phyloP scores from a whole-genome alignment of 1,140 invertebrate genomes.

The Teleopsis dalmanni region DNA sequence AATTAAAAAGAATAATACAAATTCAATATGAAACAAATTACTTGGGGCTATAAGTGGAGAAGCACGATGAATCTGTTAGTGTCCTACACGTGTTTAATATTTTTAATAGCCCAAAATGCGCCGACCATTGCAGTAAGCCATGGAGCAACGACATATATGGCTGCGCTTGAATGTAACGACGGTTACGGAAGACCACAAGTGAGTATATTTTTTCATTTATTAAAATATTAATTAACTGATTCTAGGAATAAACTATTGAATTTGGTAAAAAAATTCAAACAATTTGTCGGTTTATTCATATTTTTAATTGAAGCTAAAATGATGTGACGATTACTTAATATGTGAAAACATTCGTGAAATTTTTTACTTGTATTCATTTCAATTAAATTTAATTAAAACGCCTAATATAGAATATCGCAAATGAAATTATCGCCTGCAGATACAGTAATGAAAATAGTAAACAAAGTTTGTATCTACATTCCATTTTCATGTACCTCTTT shows the following conservation, averaged over 20 bases:
- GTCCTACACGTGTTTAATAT: no score
- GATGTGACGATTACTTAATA: background rate
- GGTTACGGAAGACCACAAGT: constrained; percentile 40
- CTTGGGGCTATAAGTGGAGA: no score
- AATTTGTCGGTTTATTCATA: background rate
- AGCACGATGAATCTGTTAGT: no score
- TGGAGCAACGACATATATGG: constrained; percentile 27
- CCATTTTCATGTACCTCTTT: no score
- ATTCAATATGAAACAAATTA: no score
- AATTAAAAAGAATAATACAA: no score
- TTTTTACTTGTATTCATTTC: background rate
- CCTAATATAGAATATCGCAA: no score
- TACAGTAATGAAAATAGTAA: no score
- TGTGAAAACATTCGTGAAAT: background rate
- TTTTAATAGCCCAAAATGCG: constrained; percentile 2
- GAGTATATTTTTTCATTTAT: constrained; percentile 9
- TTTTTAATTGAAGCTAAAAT: background rate
- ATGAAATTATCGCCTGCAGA: no score
- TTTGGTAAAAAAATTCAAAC: background rate
- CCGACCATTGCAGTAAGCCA: constrained; percentile 7
- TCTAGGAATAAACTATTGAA: background rate
- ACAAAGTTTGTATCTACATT: no score
- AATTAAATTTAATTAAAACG: background rate
- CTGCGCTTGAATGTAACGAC: constrained; percentile 43
- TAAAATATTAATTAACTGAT: background rate